Evolutionary conservation across 2,888 invertebrate species (phyloP), one percentile per base, ranked within the genome.

Genomic region (Carcina quercana): DNA sequence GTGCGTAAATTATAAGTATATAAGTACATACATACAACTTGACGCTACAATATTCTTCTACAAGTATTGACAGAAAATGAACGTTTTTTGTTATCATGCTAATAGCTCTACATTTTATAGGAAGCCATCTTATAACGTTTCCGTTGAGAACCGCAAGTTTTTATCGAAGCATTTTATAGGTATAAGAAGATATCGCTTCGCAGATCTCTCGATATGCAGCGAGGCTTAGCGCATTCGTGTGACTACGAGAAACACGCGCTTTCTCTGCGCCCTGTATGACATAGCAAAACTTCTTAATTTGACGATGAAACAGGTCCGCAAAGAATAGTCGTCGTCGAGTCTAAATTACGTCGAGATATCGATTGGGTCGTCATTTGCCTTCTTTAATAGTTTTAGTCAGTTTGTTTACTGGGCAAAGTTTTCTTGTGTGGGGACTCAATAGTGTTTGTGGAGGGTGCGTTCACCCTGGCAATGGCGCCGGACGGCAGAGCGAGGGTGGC

Each of bases 181-280:
- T 13, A n/a, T n/a, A n/a, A n/a, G n/a, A 17, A 22, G 35, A 25
- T 20, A 30, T 35, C 35, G 20, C 13, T 13, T 27, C 24, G 21
- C 25, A 21, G 34, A 35, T 24, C 28, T 15, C 15, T 15, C 21
- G 21, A 27, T 27, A 24, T 28, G 31, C 30, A 28, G 12, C 27
- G 27, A 3, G 19, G 15, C 12, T 15, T 14, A 17, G 27, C 37
- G 45, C 50, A 57, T 55, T 54, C 57, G 53, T 60, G 55, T 53
- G 47, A 46, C 53, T 53, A 61, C 60, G 59, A 50, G 62, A 62
- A 56, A 52, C 55, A 49, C 53, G 47, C 44, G 68, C 70, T 70
- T 70, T 69, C 70, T 64, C 69, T 45, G 37, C 39, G n/a, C n/a
- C n/a, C n/a, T n/a, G n/a, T n/a, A n/a, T n/a, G n/a, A n/a, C n/a